Conservation (phyloP, 2,113 vertebrate genomes). For the Pyxicephalus adspersus region DNA sequence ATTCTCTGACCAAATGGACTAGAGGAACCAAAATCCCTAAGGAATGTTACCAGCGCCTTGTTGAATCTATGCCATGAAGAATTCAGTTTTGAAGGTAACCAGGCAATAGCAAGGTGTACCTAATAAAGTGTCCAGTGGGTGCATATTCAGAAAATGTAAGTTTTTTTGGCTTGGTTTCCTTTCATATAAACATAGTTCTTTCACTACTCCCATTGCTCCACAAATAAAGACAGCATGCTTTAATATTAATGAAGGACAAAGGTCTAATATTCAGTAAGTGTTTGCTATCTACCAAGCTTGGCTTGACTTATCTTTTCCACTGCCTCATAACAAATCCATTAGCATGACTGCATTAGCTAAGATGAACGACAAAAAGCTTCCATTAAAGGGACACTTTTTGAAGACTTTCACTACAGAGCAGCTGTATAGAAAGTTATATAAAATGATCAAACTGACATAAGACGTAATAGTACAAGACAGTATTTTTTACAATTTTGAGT, state of each 20-base stretch:
- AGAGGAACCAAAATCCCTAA: too few relatives aligned
- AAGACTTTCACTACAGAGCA: conserved; percentile 57
- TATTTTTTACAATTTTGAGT: too few relatives aligned
- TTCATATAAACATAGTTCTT: neutral
- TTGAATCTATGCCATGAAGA: too few relatives aligned
- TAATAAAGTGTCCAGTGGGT: too few relatives aligned
- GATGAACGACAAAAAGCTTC: conserved; percentile 68
- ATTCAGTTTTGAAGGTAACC: too few relatives aligned
- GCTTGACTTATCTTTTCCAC: conserved; percentile 61
- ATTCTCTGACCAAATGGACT: too few relatives aligned
- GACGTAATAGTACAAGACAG: neutral
- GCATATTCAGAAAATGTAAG: too few relatives aligned
- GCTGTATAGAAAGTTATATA: conserved; percentile 19
- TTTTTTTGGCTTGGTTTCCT: neutral
- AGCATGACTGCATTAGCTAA: conserved; percentile 70
- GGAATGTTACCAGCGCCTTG: too few relatives aligned
- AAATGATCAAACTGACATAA: conserved; percentile 55
- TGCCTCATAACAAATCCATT: conserved; percentile 72
- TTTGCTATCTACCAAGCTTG: conserved; percentile 59
- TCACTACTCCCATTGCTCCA: conserved; percentile 43
- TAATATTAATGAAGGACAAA: conserved; percentile 74
- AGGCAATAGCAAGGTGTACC: too few relatives aligned
- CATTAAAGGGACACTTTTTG: conserved; percentile 63
- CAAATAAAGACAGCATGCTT: conserved; percentile 63
- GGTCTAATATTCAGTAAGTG: conserved; percentile 68